These are phyloP conservation scores for Amphipoea oculea DNA, from an alignment of 2,888 invertebrate genomes.

Conservation along the genomic window DNA sequence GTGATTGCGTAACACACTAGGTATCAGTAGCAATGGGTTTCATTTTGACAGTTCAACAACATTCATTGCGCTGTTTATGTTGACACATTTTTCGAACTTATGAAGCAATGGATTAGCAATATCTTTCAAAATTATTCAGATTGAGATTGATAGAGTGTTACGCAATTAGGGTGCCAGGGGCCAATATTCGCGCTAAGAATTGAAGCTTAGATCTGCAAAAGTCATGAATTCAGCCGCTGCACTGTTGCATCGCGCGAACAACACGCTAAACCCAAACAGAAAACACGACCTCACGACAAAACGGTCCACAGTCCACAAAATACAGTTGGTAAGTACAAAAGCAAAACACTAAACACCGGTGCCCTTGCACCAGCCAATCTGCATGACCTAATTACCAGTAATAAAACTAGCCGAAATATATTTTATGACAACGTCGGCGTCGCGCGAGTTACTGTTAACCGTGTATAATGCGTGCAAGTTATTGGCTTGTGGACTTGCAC, in stretches of 20 bases:
- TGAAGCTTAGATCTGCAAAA: no score
- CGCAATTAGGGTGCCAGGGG: no score
- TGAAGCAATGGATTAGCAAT: no score
- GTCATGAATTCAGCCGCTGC: neutral
- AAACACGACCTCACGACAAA: constrained; percentile 30
- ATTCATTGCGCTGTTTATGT: no score
- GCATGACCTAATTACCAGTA: constrained; percentile 68
- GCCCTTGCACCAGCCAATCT: constrained; percentile 55
- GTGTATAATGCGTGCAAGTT: constrained; percentile 54
- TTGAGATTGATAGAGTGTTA: no score
- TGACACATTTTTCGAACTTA: no score
- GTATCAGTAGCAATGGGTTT: no score
- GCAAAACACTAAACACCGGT: constrained; percentile 47
- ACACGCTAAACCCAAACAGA: constrained; percentile 8
- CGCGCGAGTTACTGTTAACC: constrained; percentile 58
- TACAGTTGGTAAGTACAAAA: constrained; percentile 30
- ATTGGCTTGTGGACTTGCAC: constrained; percentile 26
- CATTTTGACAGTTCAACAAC: no score
- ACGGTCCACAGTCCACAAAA: constrained; percentile 20
- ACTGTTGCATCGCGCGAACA: constrained; percentile 13
- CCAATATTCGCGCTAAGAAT: no score
- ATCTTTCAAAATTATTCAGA: no score
- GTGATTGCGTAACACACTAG: no score
- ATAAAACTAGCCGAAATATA: constrained; percentile 73
- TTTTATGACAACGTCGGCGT: constrained; percentile 71